Base-by-base conservation (phyloP, 1,140 invertebrate species). In the Drosophila watanabei region DNA sequence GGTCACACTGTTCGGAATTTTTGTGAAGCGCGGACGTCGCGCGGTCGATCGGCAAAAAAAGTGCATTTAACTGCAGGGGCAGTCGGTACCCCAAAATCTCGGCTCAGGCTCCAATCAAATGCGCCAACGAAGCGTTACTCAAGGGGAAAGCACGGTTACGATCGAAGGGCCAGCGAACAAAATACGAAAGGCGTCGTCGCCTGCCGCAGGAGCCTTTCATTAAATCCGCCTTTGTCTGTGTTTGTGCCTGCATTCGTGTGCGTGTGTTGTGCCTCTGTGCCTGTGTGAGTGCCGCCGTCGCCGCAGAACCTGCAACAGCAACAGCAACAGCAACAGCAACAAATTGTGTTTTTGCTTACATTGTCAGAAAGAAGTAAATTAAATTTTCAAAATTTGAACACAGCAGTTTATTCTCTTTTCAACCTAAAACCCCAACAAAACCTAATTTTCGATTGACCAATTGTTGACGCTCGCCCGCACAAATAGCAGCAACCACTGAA, bases 171-270 rank as follows among this genome's bases (percentile, higher is more conserved):
- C 16, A 54, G 32, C 16, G 30, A 54, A 75, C 60, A 68, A 39
- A 69, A 61, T 48, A 54, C 9, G 73, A 75, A 77, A 80, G 71
- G 52, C 56, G 48, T 84, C 56, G 48, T 84, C 80, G 84, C 80
- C 77, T 80, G 56, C 48, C 35, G 51, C 59, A 88, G 84, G 80
- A 88, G 84, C 52, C 64, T 81, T 80, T 79, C 75, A 84, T 78
- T 73, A 46, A 89, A 89, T 90, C 78, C 68, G 73, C 73, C 86
- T 88, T 89, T 88, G 84, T 89, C 85, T 84, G 80, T 88, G 28
- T 61, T 58, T 48, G 79, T 60, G 41, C 59, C 58, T 79, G 66
- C 62, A 65, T 56, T 41, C 39, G 75, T 79, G 79, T 87, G 46
- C 45, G 33, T 73, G 58, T 45, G 45, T 39, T 57, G 65, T 69